Percentiles rank a stretch among this genome's conserved stretches.
Evolutionary conservation across 1,140 invertebrate species (phyloP).

Genomic region (Maconellicoccus hirsutus): DNA sequence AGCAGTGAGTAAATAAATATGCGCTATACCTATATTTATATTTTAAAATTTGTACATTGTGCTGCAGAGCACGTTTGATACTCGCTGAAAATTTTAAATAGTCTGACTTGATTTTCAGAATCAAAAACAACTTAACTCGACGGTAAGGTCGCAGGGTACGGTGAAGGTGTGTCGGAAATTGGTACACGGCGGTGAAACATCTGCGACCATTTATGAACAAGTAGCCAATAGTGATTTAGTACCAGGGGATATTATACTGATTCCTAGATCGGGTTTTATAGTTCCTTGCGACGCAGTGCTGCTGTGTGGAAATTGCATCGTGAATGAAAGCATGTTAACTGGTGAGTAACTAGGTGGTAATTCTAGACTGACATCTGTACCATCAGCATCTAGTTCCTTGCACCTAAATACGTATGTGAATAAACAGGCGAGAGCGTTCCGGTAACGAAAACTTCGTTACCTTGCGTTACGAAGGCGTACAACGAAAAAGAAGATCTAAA

Average conservation of each 20-base stretch:
- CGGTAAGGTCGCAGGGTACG: constrained; percentile 50
- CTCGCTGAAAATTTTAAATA: neutral
- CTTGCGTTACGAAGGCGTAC: constrained; percentile 47
- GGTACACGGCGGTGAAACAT: neutral
- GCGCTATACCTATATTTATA: too few species aligned
- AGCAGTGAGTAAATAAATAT: neutral
- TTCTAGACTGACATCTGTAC: too few species aligned
- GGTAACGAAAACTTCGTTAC: constrained; percentile 78
- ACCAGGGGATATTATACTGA: constrained; percentile 83
- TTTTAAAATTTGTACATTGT: too few species aligned
- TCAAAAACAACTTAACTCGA: constrained; percentile 55
- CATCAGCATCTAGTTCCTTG: too few species aligned
- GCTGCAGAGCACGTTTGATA: too few species aligned
- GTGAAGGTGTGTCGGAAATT: constrained; percentile 41
- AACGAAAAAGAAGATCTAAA: constrained; percentile 70
- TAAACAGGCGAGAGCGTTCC: constrained; percentile 54
- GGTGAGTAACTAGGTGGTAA: too few species aligned
- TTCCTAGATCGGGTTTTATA: constrained; percentile 70
- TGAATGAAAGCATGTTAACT: constrained; percentile 95
- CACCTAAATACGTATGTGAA: constrained; percentile 19
- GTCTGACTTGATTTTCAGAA: constrained; percentile 42
- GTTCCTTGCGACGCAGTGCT: constrained; percentile 86
- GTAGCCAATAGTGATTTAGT: constrained; percentile 54
- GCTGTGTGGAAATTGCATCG: constrained; percentile 74
- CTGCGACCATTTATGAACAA: constrained; percentile 33